Percentiles rank a stretch among this genome's conserved stretches.
Conservation (phyloP, 2,113 vertebrate species). For the Myrmecophaga tridactyla region DNA sequence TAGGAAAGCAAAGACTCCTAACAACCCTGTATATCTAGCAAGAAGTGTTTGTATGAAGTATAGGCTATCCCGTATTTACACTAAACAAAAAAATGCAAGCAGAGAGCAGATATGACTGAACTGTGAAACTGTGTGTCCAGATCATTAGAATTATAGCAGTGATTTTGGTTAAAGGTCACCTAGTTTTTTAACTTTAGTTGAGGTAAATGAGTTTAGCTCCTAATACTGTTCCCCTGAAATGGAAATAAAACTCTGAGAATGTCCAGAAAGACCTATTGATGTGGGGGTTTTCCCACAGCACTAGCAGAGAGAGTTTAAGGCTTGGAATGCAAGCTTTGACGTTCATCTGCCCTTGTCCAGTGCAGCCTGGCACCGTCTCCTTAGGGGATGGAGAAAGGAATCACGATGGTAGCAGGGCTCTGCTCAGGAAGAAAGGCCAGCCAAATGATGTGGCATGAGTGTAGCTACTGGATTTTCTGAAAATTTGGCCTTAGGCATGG, state of each 20-base stretch:
- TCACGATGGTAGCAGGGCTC: neutral
- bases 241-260: neutral
- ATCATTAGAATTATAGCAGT: neutral
- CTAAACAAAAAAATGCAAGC: neutral
- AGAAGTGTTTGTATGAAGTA: neutral
- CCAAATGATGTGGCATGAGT: neutral
- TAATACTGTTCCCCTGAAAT: neutral
- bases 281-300: neutral
- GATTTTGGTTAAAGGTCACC: neutral
- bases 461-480: neutral
- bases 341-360: neutral
- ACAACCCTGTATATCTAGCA: neutral
- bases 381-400: neutral
- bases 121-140: neutral
- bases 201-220: neutral
- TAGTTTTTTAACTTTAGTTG: neutral
- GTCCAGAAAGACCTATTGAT: neutral
- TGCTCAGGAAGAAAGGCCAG: neutral
- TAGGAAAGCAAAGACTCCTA: neutral
- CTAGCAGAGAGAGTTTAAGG: neutral
- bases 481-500: neutral
- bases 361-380: neutral
- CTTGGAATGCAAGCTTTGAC: neutral
- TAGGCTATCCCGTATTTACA: neutral
- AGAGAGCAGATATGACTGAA: neutral